Conservation (phyloP, 2,888 invertebrate species). For the Brachynemurus nebulosus region DNA sequence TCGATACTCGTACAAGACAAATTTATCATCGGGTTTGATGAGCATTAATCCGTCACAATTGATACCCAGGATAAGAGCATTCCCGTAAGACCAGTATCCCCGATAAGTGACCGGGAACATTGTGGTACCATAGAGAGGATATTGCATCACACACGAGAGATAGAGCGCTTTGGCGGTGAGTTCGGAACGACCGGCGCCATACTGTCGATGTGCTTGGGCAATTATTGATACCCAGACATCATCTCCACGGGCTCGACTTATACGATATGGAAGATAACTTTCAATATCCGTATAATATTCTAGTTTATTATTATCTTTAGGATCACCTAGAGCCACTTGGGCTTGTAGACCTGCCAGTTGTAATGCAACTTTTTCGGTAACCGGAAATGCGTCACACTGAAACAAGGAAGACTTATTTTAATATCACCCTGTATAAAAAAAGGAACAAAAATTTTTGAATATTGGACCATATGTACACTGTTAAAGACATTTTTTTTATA, state of each 20-base stretch:
- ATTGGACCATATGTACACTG: too few relatives aligned
- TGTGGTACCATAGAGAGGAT: constrained; percentile 52
- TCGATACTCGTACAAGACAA: constrained; percentile 78
- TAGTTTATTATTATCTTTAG: constrained; percentile 58
- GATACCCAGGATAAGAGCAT: constrained; percentile 62
- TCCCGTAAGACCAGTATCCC: constrained; percentile 86
- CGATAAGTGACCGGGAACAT: constrained; percentile 70
- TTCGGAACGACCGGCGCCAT: constrained; percentile 83
- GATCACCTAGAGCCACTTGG: constrained; percentile 84
- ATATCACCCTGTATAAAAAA: too few relatives aligned
- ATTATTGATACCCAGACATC: constrained; percentile 81
- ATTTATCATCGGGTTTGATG: constrained; percentile 84
- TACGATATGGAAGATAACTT: constrained; percentile 74
- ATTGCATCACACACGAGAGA: constrained; percentile 91
- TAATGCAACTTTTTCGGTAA: constrained; percentile 86
- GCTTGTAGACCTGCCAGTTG: constrained; percentile 90
- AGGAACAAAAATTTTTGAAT: too few relatives aligned
- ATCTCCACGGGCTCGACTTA: constrained; percentile 61
- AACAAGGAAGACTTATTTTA: too few relatives aligned
- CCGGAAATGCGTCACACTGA: constrained; percentile 86
- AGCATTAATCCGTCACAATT: constrained; percentile 84
- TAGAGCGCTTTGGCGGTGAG: constrained; percentile 87
- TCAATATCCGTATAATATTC: constrained; percentile 86
- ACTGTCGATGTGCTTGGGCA: constrained; percentile 78
- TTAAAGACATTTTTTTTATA: too few relatives aligned